These are phyloP conservation scores for Anhinga anhinga DNA, from an alignment of 2,113 vertebrate genomes.

Conservation along the genomic window DNA sequence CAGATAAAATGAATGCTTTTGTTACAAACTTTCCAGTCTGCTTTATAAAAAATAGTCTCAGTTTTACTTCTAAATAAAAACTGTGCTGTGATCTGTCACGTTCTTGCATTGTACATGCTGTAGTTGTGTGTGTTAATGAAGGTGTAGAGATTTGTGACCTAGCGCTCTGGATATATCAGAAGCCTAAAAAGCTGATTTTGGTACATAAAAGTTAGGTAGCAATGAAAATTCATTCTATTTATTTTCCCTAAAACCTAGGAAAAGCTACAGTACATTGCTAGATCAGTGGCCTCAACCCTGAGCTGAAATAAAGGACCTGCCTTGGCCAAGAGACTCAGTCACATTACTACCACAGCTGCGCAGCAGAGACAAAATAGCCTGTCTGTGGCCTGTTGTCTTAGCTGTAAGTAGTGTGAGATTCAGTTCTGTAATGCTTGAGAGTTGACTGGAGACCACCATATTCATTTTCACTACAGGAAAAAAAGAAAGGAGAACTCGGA, in stretches of 20 bases:
- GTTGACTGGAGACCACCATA: constrained; percentile 1
- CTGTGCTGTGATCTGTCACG: constrained; percentile 64
- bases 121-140: constrained; percentile 24
- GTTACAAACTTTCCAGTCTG: constrained; percentile 66
- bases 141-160: constrained; percentile 31
- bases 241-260: constrained; percentile 59
- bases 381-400: not conserved
- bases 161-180: constrained; percentile 46
- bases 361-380: not conserved
- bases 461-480: constrained; percentile 28
- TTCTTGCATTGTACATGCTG: constrained; percentile 66
- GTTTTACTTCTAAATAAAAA: constrained; percentile 68
- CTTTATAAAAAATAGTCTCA: constrained; percentile 66
- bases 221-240: constrained; percentile 55
- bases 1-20: constrained; percentile 23
- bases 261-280: constrained; percentile 65
- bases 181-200: constrained; percentile 64
- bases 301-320: constrained; percentile 56
- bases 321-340: constrained; percentile 35
- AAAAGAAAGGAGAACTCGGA: not conserved
- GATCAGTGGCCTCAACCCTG: constrained; percentile 60
- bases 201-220: constrained; percentile 55
- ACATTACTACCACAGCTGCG: constrained; percentile 21
- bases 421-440: constrained; percentile 6
- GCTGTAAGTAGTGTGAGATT: not conserved